Percentiles rank a stretch among this genome's conserved stretches.
Evolutionary conservation across 2,113 vertebrate genomes (phyloP).

Genomic region (Hypomesus transpacificus): DNA sequence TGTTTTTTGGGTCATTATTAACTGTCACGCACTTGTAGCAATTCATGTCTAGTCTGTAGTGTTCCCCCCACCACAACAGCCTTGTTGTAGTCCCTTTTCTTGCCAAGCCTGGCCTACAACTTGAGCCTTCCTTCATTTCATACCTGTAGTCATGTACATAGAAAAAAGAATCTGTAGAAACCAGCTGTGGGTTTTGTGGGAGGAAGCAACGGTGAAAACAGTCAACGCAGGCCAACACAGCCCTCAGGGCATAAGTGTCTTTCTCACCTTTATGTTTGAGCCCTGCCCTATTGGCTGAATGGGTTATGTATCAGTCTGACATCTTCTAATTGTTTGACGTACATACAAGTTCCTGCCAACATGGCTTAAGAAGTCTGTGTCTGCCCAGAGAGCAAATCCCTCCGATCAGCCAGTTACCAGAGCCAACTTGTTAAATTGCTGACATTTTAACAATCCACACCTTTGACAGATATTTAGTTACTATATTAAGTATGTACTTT

Average conservation of each 20-base stretch:
- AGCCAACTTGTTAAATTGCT: neutral
- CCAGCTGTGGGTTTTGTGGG: too few relatives aligned
- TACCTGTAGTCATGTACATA: too few relatives aligned
- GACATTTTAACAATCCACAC: too few relatives aligned
- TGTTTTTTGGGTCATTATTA: neutral
- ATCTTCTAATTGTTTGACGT: constrained; percentile 5
- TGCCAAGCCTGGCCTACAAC: too few relatives aligned
- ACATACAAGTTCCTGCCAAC: neutral
- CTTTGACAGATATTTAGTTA: too few relatives aligned
- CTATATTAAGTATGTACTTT: too few relatives aligned
- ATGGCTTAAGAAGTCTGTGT: neutral
- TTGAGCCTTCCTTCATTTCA: too few relatives aligned
- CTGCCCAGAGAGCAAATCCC: neutral
- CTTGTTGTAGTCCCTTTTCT: too few relatives aligned
- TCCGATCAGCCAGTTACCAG: neutral
- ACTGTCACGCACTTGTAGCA: neutral
- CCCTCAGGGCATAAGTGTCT: neutral
- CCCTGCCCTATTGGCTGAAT: neutral
- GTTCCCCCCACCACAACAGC: too few relatives aligned
- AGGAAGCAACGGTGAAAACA: too few relatives aligned
- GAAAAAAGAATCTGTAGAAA: neutral
- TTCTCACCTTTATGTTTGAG: neutral
- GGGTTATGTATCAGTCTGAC: constrained; percentile 21
- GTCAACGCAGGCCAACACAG: too few relatives aligned
- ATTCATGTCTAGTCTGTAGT: neutral